These are phyloP conservation scores for Nomia melanderi DNA, from an alignment of 1,140 invertebrate species.

Conservation along the genomic window DNA sequence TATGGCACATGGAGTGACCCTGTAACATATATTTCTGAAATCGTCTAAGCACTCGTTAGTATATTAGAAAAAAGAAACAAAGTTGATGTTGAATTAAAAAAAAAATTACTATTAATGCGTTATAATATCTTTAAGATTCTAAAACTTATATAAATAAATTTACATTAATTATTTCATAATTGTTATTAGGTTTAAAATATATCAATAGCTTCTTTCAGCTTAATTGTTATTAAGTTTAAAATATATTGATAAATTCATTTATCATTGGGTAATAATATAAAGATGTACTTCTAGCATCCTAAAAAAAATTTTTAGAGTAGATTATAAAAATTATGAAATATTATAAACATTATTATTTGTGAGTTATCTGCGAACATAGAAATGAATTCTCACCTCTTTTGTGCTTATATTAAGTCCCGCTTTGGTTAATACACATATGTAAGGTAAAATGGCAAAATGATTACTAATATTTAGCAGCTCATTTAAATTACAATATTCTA, in stretches of 20 bases:
- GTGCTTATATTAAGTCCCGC: constrained; percentile 58
- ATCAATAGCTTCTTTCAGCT: background rate
- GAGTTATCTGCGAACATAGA: background rate
- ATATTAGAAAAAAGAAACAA: no score
- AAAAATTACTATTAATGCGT: no score
- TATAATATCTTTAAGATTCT: no score
- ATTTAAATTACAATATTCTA: constrained; percentile 53
- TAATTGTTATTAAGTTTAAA: background rate
- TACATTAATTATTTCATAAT: background rate
- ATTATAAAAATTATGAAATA: background rate
- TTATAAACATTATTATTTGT: background rate
- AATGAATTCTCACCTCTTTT: constrained; percentile 48
- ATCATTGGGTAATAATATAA: constrained; percentile 62
- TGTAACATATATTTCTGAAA: no score
- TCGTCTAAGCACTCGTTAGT: no score
- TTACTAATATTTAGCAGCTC: constrained; percentile 62
- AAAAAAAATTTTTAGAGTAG: constrained; percentile 35
- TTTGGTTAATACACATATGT: constrained; percentile 56
- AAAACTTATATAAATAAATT: background rate
- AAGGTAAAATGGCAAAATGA: constrained; percentile 68
- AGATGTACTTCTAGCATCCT: constrained; percentile 61
- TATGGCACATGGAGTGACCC: no score
- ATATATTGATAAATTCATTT: constrained; percentile 57
- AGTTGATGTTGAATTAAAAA: no score
- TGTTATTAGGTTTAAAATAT: background rate